Evolutionary conservation across 2,888 invertebrate genomes (phyloP).

Genomic region (Folsomia manolachei): DNA sequence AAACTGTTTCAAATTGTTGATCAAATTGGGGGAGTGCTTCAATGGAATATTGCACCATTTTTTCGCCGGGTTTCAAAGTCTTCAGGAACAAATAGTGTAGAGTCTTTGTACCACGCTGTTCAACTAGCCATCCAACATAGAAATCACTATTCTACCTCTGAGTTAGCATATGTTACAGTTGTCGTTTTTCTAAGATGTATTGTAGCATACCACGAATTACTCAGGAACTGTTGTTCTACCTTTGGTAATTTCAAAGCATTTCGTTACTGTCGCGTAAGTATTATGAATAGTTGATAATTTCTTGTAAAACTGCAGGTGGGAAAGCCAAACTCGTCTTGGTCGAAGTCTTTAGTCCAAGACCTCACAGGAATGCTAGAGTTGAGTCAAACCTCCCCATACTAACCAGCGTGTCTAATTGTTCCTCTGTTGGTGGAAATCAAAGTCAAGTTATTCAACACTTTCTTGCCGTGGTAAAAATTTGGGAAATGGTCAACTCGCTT

Average conservation of each 20-base stretch:
- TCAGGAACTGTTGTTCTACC: constrained; percentile 14
- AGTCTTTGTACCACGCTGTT: constrained; percentile 37
- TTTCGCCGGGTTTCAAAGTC: constrained; percentile 29
- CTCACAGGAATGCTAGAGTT: constrained; percentile 24
- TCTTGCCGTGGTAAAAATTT: constrained; percentile 77
- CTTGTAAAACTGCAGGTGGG: constrained; percentile 24
- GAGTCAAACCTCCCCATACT: constrained; percentile 46
- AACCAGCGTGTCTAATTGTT: constrained; percentile 45
- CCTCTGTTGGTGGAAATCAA: constrained; percentile 48
- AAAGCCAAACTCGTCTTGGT: constrained; percentile 52
- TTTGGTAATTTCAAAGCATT: no score
- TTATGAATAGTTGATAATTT: not conserved
- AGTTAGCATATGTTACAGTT: constrained; percentile 44
- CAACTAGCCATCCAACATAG: constrained; percentile 29
- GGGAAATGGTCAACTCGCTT: constrained; percentile 71
- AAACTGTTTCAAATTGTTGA: constrained; percentile 42
- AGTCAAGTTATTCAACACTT: constrained; percentile 62
- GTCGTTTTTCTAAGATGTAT: constrained; percentile 44
- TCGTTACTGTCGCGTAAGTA: not conserved
- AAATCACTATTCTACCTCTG: constrained; percentile 29
- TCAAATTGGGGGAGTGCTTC: constrained; percentile 39
- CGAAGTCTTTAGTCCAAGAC: constrained; percentile 51
- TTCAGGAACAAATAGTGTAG: constrained; percentile 31
- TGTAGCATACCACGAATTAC: constrained; percentile 37
- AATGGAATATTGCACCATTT: constrained; percentile 45